phyloP scores from a whole-genome alignment of 2,888 invertebrate species.

The Danaus chrysippus region DNA sequence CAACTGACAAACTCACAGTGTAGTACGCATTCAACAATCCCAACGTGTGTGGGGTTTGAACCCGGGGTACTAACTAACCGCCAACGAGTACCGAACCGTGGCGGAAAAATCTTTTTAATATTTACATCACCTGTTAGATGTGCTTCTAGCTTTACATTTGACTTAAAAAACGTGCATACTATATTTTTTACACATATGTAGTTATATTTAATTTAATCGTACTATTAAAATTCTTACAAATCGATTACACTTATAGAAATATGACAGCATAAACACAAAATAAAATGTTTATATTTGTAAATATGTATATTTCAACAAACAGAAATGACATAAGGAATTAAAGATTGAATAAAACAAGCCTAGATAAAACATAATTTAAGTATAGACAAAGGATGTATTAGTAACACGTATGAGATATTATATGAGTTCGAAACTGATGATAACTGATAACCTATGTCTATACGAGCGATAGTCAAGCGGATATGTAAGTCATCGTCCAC shows the following conservation, averaged over 20 bases:
- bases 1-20: background rate
- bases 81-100: slow-evolving; percentile 66
- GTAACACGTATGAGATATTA: no score
- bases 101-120: slow-evolving; percentile 46
- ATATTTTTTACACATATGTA: no score
- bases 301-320: no score
- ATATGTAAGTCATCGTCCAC: slow-evolving; percentile 30
- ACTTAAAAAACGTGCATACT: background rate
- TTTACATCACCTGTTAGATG: slow-evolving; percentile 1
- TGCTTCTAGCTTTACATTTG: background rate
- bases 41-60: slow-evolving; percentile 74
- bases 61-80: slow-evolving; percentile 67
- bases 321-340: no score
- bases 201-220: no score
- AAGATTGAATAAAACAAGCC: no score
- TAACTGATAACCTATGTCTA: slow-evolving; percentile 6
- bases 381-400: background rate
- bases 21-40: slow-evolving; percentile 14
- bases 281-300: no score
- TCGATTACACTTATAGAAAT: no score
- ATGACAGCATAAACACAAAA: no score
- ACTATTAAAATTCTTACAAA: no score
- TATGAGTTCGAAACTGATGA: background rate
- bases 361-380: no score
- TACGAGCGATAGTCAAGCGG: slow-evolving; percentile 7